Evolutionary conservation across 2,888 invertebrate species (phyloP).

Genomic region (Eupithecia subfuscata): DNA sequence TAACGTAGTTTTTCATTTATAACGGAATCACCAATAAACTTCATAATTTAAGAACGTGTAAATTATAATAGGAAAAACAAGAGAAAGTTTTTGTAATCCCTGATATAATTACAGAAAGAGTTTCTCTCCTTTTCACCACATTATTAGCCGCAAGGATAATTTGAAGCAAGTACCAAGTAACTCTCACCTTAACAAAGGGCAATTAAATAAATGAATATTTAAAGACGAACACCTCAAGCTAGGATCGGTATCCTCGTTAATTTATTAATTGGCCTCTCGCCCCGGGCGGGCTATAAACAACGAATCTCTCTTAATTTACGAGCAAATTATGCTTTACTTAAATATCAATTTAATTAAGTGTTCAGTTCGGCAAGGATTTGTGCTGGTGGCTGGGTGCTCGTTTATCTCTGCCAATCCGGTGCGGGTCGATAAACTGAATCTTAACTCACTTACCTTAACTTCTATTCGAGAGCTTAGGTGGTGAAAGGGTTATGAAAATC

Average conservation of each 20-base stretch:
- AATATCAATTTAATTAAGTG: constrained; percentile 84
- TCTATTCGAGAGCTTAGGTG: background rate
- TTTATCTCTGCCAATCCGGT: constrained; percentile 72
- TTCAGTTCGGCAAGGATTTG: constrained; percentile 73
- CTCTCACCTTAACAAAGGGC: constrained; percentile 49
- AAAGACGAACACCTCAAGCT: constrained; percentile 74
- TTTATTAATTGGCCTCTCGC: constrained; percentile 82
- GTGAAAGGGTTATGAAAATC: background rate
- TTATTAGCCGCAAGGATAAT: constrained; percentile 6
- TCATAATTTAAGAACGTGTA: background rate
- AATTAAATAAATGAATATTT: constrained; percentile 80
- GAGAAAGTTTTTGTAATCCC: background rate
- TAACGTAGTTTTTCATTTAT: background rate
- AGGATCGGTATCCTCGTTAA: constrained; percentile 65
- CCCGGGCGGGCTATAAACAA: constrained; percentile 79
- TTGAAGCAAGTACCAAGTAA: constrained; percentile 9
- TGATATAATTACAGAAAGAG: background rate
- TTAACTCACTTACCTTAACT: background rate
- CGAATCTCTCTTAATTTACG: constrained; percentile 83
- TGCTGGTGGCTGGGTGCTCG: constrained; percentile 56
- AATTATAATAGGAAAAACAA: background rate
- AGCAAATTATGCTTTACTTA: constrained; percentile 83
- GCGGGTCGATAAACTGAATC: constrained; percentile 26
- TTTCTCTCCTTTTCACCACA: background rate
- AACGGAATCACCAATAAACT: background rate